These are phyloP conservation scores for Diplazon laetatorius DNA, from an alignment of 2,888 invertebrate species.

Conservation along the genomic window DNA sequence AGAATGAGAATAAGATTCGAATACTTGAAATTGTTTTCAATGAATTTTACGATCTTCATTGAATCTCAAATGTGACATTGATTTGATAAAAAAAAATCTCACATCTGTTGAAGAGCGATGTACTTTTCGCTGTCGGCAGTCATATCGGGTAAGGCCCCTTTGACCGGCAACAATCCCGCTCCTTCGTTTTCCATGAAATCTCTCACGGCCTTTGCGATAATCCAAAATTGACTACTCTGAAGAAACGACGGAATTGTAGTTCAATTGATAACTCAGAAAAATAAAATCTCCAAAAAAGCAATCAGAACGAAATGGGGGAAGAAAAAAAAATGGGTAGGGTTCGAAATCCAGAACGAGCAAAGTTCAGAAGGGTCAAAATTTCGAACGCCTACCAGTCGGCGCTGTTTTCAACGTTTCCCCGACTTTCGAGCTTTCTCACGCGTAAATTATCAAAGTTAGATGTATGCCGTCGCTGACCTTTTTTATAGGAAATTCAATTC, in stretches of 20 bases:
- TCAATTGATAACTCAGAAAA: background rate
- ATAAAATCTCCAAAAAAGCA: background rate
- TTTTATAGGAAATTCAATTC: no score
- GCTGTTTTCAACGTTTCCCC: no score
- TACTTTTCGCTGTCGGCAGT: constrained; percentile 96
- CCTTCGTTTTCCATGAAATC: constrained; percentile 95
- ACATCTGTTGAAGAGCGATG: constrained; percentile 93
- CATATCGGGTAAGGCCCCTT: constrained; percentile 97
- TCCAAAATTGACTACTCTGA: constrained; percentile 94
- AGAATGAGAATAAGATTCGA: no score
- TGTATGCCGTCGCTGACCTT: no score
- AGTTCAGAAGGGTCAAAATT: no score
- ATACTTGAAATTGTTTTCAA: no score
- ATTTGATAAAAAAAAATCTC: constrained; percentile 76
- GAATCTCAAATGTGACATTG: no score
- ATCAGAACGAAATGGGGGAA: background rate
- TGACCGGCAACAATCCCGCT: constrained; percentile 90
- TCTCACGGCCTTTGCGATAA: constrained; percentile 93
- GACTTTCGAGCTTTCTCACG: no score
- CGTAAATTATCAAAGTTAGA: no score
- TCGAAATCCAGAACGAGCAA: no score
- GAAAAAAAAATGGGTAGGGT: no score
- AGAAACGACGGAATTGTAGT: constrained; percentile 62
- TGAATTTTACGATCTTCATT: background rate
- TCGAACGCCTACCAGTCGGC: no score